Percentiles rank a stretch among this genome's conserved stretches.
Evolutionary conservation across 2,888 invertebrate species (phyloP).

Genomic region (Deroplatys truncata): DNA sequence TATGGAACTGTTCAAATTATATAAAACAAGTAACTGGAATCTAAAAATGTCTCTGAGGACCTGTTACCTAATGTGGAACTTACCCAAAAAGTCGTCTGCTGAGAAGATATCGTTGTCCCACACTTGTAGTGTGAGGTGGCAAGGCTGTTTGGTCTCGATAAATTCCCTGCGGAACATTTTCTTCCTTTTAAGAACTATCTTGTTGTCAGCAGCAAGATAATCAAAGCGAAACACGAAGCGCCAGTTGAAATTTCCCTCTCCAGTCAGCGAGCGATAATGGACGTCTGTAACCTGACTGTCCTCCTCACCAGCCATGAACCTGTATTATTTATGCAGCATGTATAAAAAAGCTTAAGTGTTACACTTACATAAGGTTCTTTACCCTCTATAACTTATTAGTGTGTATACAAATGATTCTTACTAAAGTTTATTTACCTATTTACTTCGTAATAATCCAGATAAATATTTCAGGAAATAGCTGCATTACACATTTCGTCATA

Average conservation of each 20-base stretch:
- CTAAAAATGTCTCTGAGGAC: too few relatives aligned
- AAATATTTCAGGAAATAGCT: too few relatives aligned
- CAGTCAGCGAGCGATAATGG: constrained; percentile 72
- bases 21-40: too few relatives aligned
- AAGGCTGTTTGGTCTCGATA: constrained; percentile 67
- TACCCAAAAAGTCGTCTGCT: constrained; percentile 75
- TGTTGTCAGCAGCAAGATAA: constrained; percentile 71
- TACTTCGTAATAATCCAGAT: too few relatives aligned
- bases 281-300: constrained; percentile 76
- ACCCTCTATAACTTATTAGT: too few relatives aligned
- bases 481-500: too few relatives aligned
- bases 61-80: not conserved
- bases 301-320: constrained; percentile 65
- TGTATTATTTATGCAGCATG: too few relatives aligned
- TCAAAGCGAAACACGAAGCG: constrained; percentile 77
- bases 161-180: constrained; percentile 54
- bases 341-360: too few relatives aligned
- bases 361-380: too few relatives aligned
- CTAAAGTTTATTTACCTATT: too few relatives aligned
- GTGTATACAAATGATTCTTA: too few relatives aligned
- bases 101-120: constrained; percentile 79
- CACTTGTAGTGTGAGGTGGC: constrained; percentile 71
- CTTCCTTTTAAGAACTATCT: constrained; percentile 64
- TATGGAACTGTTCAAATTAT: too few relatives aligned
- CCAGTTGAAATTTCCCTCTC: constrained; percentile 88